phyloP scores from a whole-genome alignment of 2,113 vertebrate species.

The Coregonus clupeaformis region DNA sequence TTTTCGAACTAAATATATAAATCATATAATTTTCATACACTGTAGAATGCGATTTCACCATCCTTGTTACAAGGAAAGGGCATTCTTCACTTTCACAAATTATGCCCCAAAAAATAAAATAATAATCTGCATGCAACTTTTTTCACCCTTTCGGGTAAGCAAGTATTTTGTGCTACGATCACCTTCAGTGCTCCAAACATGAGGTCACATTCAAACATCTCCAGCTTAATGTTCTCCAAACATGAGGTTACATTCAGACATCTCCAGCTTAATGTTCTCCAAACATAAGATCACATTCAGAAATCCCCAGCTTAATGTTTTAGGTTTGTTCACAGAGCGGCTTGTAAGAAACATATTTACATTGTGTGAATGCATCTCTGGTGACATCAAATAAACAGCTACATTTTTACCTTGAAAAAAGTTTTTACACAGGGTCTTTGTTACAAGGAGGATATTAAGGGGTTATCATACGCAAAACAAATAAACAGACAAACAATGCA shows the following conservation, averaged over 20 bases:
- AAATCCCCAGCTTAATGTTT: too few species aligned
- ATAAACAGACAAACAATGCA: constrained; percentile 72
- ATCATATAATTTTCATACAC: constrained; percentile 45
- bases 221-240: too few species aligned
- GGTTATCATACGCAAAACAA: constrained; percentile 63
- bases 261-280: too few species aligned
- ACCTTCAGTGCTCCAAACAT: neutral
- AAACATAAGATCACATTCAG: neutral
- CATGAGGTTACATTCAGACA: too few species aligned
- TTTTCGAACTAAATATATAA: constrained; percentile 53
- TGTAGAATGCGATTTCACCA: constrained; percentile 61
- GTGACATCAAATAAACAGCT: constrained; percentile 38
- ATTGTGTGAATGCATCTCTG: constrained; percentile 23
- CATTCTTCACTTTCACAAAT: constrained; percentile 68
- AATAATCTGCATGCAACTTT: constrained; percentile 66
- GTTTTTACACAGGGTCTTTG: constrained; percentile 69
- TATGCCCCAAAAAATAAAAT: constrained; percentile 61
- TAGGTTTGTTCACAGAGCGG: neutral
- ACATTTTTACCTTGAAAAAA: constrained; percentile 59
- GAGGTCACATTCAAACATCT: too few species aligned
- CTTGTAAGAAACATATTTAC: constrained; percentile 8
- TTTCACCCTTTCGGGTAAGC: constrained; percentile 28
- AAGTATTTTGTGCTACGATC: neutral
- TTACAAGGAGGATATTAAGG: constrained; percentile 74
- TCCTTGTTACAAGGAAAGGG: constrained; percentile 87